Percentiles rank a stretch among this genome's conserved stretches.
Evolutionary conservation across 2,888 invertebrate species (phyloP).

Genomic region (Eumacrocentrus americanus): DNA sequence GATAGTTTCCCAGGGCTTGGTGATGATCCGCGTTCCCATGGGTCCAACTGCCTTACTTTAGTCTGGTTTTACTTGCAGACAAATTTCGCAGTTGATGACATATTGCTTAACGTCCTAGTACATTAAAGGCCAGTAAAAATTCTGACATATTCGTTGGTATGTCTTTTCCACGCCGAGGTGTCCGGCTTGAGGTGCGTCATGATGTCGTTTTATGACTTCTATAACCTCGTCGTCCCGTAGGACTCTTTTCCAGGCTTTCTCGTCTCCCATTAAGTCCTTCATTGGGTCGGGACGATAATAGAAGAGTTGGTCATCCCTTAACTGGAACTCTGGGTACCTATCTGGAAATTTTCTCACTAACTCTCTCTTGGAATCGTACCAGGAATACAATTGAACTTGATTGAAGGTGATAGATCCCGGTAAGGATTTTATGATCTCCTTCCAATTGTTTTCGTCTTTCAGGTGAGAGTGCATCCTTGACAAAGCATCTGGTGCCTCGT

Average conservation of each 20-base stretch:
- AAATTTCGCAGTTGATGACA: background rate
- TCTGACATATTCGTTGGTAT: constrained; percentile 7
- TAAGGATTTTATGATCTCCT: background rate
- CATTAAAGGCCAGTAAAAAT: background rate
- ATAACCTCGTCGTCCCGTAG: background rate
- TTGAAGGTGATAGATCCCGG: background rate
- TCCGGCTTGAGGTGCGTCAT: background rate
- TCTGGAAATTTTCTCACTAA: background rate
- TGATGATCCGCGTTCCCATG: background rate
- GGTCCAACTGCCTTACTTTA: background rate
- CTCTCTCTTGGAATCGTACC: background rate
- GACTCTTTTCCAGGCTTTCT: background rate
- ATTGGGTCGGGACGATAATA: background rate
- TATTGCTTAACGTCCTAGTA: background rate
- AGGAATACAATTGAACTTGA: background rate
- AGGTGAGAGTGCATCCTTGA: background rate
- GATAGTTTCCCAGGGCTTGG: background rate
- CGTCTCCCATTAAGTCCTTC: background rate
- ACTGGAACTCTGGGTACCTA: background rate
- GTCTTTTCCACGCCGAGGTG: constrained; percentile 9
- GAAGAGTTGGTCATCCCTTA: background rate
- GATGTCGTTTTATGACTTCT: background rate
- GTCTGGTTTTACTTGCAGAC: background rate
- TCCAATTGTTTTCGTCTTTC: background rate
- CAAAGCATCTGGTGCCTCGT: constrained; percentile 1